Conservation (phyloP, 2,113 vertebrate species). For the Ivindomyrus marchei region DNA sequence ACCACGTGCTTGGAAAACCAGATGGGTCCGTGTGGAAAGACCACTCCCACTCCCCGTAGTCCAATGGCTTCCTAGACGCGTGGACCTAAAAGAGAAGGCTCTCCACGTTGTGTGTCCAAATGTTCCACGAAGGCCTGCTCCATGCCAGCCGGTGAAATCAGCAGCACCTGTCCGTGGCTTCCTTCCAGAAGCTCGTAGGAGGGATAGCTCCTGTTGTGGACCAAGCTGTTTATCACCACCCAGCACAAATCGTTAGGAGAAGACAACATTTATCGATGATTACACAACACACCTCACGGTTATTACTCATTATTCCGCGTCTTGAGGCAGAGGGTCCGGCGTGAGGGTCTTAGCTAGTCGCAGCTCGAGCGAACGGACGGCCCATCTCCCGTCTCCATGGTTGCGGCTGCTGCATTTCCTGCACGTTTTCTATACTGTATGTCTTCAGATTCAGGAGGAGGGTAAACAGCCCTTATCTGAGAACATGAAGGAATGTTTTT, state of each 20-base stretch:
- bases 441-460: not conserved
- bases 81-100: not conserved
- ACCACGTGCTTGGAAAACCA: not conserved
- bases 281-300: constrained; percentile 25
- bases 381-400: not conserved
- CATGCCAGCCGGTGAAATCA: constrained; percentile 9
- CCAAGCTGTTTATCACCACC: constrained; percentile 21
- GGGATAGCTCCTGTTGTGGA: constrained; percentile 27
- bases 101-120: not conserved
- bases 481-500: not conserved
- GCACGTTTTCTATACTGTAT: not conserved
- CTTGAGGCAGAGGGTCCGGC: not conserved
- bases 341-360: not conserved
- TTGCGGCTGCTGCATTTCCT: not conserved
- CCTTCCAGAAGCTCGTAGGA: not conserved
- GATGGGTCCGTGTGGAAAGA: not conserved
- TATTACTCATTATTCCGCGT: constrained; percentile 21
- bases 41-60: not conserved
- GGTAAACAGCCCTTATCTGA: not conserved
- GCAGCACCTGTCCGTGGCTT: constrained; percentile 16
- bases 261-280: constrained; percentile 20
- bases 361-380: not conserved
- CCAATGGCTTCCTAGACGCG: not conserved
- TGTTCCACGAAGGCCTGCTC: not conserved
- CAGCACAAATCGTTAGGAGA: constrained; percentile 27